Percentiles rank a stretch among this genome's conserved stretches.
Evolutionary conservation across 1,140 invertebrate species (phyloP).

Genomic region (Meloidogyne chitwoodi): DNA sequence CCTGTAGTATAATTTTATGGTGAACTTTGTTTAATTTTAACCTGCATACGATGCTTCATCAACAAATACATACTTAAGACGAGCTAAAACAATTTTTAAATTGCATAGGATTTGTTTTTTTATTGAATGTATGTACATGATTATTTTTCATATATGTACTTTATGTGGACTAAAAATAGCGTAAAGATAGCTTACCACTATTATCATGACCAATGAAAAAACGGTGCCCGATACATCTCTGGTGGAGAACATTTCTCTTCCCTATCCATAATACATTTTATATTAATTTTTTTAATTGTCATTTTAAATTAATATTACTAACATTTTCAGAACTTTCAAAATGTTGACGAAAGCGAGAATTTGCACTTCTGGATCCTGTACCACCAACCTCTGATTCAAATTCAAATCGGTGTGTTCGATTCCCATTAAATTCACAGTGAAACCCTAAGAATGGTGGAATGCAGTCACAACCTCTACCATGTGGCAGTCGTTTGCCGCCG

Average conservation of each 20-base stretch:
- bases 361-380: conserved; percentile 1
- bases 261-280: conserved; percentile 23
- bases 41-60: conserved; percentile 60
- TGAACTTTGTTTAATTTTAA: neutral
- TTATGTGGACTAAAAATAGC: neutral
- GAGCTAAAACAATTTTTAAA: conserved; percentile 1
- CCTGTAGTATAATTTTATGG: conserved; percentile 3
- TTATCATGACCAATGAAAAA: conserved; percentile 57
- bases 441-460: conserved; percentile 52
- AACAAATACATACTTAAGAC: conserved; percentile 57
- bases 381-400: neutral
- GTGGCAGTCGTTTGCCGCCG: conserved; percentile 37
- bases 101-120: too few species aligned
- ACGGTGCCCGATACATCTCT: conserved; percentile 58
- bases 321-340: conserved; percentile 38
- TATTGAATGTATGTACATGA: too few species aligned
- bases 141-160: too few species aligned
- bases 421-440: conserved; percentile 58
- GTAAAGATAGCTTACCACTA: conserved; percentile 28
- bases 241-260: conserved; percentile 48
- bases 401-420: conserved; percentile 28
- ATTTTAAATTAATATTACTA: neutral
- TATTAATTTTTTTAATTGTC: neutral
- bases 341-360: conserved; percentile 46
- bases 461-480: conserved; percentile 46